phyloP scores from a whole-genome alignment of 2,113 vertebrate species.

The Lanius collurio region DNA sequence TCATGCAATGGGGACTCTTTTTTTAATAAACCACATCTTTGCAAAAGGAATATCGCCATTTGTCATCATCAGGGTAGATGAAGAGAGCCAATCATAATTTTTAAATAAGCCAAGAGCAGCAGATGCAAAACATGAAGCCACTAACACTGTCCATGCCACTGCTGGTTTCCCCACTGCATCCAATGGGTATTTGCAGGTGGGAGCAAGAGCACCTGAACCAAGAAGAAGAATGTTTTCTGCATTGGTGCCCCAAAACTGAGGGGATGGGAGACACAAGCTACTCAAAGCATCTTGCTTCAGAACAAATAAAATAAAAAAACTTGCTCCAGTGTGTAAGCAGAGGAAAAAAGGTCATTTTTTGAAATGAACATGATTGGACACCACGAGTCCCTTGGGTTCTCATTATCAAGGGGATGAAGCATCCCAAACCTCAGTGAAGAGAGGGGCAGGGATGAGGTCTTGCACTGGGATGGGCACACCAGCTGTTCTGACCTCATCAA shows the following conservation, averaged over 20 bases:
- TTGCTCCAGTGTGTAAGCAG: background rate
- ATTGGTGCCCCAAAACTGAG: background rate
- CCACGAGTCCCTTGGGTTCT: background rate
- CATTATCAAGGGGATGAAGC: background rate
- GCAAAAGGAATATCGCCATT: background rate
- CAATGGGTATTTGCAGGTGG: accelerated
- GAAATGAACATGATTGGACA: accelerated
- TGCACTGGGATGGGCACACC: accelerated
- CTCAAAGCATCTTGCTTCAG: background rate
- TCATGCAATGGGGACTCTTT: background rate
- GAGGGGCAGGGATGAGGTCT: background rate
- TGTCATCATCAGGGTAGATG: background rate
- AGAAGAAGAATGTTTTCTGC: background rate
- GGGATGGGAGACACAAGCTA: background rate
- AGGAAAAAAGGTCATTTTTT: background rate
- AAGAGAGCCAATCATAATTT: background rate
- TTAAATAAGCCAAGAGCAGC: background rate
- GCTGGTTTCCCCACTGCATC: background rate
- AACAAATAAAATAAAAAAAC: background rate
- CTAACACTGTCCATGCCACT: accelerated
- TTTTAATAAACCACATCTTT: background rate
- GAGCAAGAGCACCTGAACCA: background rate
- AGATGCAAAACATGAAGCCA: background rate
- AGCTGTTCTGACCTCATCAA: background rate
- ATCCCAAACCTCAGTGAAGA: background rate